These are phyloP conservation scores for Apogon hyalosoma DNA, from an alignment of 2,797 vertebrate species.

Conservation along the genomic window DNA sequence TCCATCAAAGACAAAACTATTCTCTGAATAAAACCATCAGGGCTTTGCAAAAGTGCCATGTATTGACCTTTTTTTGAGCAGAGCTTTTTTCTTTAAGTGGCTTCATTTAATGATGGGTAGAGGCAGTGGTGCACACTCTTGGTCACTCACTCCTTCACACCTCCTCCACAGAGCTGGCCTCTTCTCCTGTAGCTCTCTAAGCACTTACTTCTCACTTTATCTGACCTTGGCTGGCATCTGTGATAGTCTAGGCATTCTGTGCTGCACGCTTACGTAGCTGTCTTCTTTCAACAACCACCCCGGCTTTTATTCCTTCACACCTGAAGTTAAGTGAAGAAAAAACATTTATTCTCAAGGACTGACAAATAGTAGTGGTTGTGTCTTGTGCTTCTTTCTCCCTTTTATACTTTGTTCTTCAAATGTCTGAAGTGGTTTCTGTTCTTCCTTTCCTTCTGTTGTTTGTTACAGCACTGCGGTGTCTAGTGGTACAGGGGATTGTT, in stretches of 20 bases:
- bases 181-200: constrained; percentile 68
- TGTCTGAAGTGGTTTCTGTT: constrained; percentile 59
- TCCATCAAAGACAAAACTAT: constrained; percentile 41
- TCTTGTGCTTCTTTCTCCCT: constrained; percentile 51
- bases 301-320: constrained; percentile 44
- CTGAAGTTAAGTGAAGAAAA: constrained; percentile 61
- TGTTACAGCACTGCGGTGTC: constrained; percentile 69
- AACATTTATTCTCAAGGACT: constrained; percentile 60
- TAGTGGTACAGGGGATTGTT: constrained; percentile 59
- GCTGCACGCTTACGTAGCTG: constrained; percentile 24
- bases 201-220: constrained; percentile 77
- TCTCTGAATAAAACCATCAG: constrained; percentile 61
- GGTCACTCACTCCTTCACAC: constrained; percentile 72
- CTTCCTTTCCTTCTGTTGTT: constrained; percentile 58
- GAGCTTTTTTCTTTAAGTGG: constrained; percentile 69
- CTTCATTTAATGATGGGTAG: constrained; percentile 75
- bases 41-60: constrained; percentile 52
- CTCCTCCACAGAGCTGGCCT: constrained; percentile 72
- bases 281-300: constrained; percentile 42
- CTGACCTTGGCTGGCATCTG: constrained; percentile 76
- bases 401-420: constrained; percentile 50
- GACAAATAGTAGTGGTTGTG: constrained; percentile 64
- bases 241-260: constrained; percentile 62
- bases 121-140: constrained; percentile 65
- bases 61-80: constrained; percentile 65